A percentile compares a stretch with the other conserved stretches of the same genome.
Evolutionary conservation across 2,113 vertebrate genomes (phyloP).

Genomic region (Manacus vitellinus): DNA sequence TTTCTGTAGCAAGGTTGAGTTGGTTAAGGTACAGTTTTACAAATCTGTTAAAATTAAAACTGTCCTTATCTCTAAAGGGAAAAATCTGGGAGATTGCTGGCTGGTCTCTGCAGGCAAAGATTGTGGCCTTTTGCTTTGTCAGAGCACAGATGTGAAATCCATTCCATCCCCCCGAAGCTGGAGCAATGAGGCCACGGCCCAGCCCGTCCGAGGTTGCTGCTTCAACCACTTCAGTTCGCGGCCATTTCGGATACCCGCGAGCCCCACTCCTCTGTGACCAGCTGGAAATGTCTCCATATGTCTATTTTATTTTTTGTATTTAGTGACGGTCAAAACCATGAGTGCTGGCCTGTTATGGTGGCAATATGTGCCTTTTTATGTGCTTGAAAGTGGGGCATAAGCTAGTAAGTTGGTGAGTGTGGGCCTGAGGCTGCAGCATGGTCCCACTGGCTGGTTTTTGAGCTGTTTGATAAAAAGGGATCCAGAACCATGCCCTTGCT

Average conservation of each 20-base stretch:
- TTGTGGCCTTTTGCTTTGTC: background rate
- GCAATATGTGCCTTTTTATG: background rate
- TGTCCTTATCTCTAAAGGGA: background rate
- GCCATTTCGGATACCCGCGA: accelerated
- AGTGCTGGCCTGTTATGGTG: background rate
- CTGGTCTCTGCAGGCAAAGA: background rate
- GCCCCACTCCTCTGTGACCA: background rate
- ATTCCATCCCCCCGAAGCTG: background rate
- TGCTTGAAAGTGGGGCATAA: accelerated
- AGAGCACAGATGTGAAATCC: background rate
- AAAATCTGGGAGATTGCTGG: background rate
- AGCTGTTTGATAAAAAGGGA: background rate
- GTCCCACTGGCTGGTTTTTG: background rate
- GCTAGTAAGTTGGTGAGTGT: accelerated
- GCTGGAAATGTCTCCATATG: background rate
- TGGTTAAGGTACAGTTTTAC: background rate
- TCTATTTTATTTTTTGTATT: background rate
- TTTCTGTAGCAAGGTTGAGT: background rate
- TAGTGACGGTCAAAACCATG: accelerated
- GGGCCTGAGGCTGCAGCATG: background rate
- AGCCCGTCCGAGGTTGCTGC: background rate
- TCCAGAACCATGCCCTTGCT: background rate
- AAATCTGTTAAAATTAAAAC: background rate
- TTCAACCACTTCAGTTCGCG: accelerated
- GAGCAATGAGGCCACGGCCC: background rate